These are phyloP conservation scores for Chalcosyrphus nemorum DNA, from an alignment of 2,888 invertebrate genomes.

Conservation along the genomic window DNA sequence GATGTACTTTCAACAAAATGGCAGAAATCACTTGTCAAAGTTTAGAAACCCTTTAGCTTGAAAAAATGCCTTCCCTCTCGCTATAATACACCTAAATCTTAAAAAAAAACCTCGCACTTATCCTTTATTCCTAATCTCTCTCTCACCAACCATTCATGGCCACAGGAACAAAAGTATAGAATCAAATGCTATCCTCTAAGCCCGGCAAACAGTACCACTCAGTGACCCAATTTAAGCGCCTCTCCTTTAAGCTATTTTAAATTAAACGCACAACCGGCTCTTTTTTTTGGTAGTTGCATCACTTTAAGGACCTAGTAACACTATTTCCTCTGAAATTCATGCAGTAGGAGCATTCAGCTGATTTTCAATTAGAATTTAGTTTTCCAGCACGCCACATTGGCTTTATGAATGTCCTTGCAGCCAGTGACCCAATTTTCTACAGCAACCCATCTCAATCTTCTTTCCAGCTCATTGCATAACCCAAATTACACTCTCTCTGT, in stretches of 20 bases:
- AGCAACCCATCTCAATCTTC: background rate
- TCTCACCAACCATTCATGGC: background rate
- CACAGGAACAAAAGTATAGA: background rate
- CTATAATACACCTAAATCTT: too few relatives aligned
- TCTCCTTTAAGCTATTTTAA: background rate
- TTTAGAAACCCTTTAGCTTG: too few relatives aligned
- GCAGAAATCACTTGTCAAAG: too few relatives aligned
- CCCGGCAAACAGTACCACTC: background rate
- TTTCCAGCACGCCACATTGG: constrained; percentile 30
- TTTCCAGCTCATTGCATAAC: constrained; percentile 61
- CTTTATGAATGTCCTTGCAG: constrained; percentile 70
- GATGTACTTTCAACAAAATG: too few relatives aligned
- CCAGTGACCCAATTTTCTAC: constrained; percentile 64
- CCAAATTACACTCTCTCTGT: constrained; percentile 21
- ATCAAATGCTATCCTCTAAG: background rate
- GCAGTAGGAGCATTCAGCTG: constrained; percentile 31
- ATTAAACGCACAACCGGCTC: background rate
- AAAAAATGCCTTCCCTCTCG: too few relatives aligned
- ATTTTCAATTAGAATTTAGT: constrained; percentile 70
- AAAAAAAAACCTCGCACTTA: too few relatives aligned
- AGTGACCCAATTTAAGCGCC: background rate
- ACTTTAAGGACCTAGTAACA: constrained; percentile 37
- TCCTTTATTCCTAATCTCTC: background rate
- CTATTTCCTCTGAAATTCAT: constrained; percentile 31
- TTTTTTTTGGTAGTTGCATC: background rate